These are phyloP conservation scores for Sebastes hopkinsi DNA, from an alignment of 2,797 vertebrate genomes.

Conservation along the genomic window DNA sequence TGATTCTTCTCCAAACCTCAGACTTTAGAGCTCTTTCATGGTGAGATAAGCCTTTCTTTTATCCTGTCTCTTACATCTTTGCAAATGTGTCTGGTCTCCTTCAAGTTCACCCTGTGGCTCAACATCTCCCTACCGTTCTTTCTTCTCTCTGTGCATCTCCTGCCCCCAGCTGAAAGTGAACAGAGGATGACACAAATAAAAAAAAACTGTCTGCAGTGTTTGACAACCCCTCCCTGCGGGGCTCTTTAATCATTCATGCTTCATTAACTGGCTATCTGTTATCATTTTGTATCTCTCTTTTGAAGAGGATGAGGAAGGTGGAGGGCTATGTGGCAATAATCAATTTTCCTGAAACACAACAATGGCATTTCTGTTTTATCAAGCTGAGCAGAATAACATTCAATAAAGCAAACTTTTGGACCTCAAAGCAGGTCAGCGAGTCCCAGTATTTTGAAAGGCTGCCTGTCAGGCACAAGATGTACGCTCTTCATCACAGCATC, in stretches of 20 bases:
- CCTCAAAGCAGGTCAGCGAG: slow-evolving; percentile 26
- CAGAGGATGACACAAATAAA: slow-evolving; percentile 78
- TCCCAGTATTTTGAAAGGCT: background rate
- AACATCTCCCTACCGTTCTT: slow-evolving; percentile 10
- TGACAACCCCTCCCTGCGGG: slow-evolving; percentile 56
- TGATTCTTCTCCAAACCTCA: slow-evolving; percentile 77
- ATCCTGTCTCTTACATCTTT: slow-evolving; percentile 38
- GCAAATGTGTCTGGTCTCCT: slow-evolving; percentile 81
- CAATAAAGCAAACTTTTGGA: slow-evolving; percentile 31
- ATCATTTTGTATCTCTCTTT: slow-evolving; percentile 50
- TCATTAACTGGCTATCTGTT: slow-evolving; percentile 75
- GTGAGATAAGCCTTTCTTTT: slow-evolving; percentile 74
- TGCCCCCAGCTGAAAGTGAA: slow-evolving; percentile 78
- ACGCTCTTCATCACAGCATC: background rate
- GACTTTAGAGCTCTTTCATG: slow-evolving; percentile 78
- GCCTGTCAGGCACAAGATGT: slow-evolving; percentile 2
- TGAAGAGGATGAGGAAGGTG: slow-evolving; percentile 45
- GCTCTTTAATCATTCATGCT: slow-evolving; percentile 79
- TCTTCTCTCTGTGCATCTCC: slow-evolving; percentile 35
- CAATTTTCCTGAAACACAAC: slow-evolving; percentile 51
- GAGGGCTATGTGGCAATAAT: slow-evolving; percentile 52
- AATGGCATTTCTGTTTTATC: slow-evolving; percentile 5
- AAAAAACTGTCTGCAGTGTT: slow-evolving; percentile 71
- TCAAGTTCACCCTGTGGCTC: slow-evolving; percentile 76
- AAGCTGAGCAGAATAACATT: slow-evolving; percentile 28